A percentile compares a stretch with the other conserved stretches of the same genome.
Conservation (phyloP, 2,113 vertebrate species). For the Psettodes erumei region DNA sequence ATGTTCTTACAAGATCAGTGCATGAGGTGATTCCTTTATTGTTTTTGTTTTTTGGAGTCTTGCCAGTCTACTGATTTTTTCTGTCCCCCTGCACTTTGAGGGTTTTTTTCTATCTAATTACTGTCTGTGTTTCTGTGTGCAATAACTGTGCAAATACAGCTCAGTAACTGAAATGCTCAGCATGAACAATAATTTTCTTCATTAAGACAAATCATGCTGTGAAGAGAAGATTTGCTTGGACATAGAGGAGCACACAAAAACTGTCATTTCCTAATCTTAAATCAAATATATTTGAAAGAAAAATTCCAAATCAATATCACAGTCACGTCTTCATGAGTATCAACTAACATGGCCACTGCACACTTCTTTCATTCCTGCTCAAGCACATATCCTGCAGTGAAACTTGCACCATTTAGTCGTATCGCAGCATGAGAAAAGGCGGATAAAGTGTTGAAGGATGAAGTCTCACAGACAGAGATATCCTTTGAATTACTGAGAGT, state of each 20-base stretch:
- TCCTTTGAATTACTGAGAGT: background rate
- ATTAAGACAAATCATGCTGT: constrained; percentile 12
- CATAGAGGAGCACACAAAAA: background rate
- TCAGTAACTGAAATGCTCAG: too few species aligned
- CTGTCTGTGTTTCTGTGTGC: background rate
- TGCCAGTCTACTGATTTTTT: too few species aligned
- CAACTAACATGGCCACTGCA: background rate
- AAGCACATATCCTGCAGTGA: background rate
- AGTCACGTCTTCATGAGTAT: background rate
- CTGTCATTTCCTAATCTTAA: constrained; percentile 6
- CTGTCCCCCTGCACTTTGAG: background rate
- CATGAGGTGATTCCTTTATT: background rate
- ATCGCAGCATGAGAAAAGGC: background rate
- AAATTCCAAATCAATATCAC: background rate
- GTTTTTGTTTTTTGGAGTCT: background rate
- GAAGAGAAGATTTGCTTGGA: background rate
- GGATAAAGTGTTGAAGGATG: background rate
- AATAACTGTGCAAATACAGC: background rate
- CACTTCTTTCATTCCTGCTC: background rate
- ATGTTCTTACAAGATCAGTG: background rate
- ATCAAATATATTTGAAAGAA: constrained; percentile 7
- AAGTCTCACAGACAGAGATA: constrained; percentile 6
- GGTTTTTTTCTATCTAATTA: background rate
- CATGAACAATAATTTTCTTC: background rate
- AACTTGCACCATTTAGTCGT: background rate